Evolutionary conservation across 1,140 invertebrate species (phyloP), one percentile per base, ranked within the genome.

Genomic region (Trichomalopsis sarcophagae): DNA sequence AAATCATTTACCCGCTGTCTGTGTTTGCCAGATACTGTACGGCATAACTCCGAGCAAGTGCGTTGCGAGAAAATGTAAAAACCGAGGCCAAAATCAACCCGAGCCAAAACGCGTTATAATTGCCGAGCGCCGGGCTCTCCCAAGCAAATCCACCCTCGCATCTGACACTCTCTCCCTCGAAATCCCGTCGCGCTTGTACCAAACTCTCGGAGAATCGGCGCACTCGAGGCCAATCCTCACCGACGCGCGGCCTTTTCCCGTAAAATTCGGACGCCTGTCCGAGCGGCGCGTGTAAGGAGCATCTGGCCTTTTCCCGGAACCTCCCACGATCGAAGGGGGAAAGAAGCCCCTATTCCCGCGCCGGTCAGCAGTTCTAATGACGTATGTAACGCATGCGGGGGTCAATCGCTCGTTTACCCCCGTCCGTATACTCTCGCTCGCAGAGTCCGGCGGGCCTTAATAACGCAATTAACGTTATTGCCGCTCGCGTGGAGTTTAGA

Each of bases 391-490:
- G 88, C 77, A 86, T 69, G 73, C 83, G 55, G 87, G 89, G 90
- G 89, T 91, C 91, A 91, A 91, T 86, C 90, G 88, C 86, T 87
- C 87, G 84, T 87, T 89, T 87, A 84, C 74, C 84, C 68, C 13
- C 81, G 81, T 10, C 30, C 17, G 47, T 9, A 62, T n/a, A 6
- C 55, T 62, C 55, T 62, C 78, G 44, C n/a, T 21, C 21, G 55
- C 55, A 44, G 40, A 44, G 40, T 44, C 40, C 6, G 40, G 77
- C 6, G 40, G 77, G 82, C 79, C 86, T 89, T 90, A 90, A 91
- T 91, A 91, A 91, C 87, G 88, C 88, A 91, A 92, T 92, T 91
- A 91, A 84, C 89, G 84, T 90, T 91, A 91, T 89, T 89, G 87
- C 89, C 83, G 77, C 86, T 85, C 62, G 78, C 44, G 11, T 44